These are phyloP conservation scores for Molossus alvarezi DNA, from an alignment of 2,797 vertebrate genomes.

Conservation along the genomic window DNA sequence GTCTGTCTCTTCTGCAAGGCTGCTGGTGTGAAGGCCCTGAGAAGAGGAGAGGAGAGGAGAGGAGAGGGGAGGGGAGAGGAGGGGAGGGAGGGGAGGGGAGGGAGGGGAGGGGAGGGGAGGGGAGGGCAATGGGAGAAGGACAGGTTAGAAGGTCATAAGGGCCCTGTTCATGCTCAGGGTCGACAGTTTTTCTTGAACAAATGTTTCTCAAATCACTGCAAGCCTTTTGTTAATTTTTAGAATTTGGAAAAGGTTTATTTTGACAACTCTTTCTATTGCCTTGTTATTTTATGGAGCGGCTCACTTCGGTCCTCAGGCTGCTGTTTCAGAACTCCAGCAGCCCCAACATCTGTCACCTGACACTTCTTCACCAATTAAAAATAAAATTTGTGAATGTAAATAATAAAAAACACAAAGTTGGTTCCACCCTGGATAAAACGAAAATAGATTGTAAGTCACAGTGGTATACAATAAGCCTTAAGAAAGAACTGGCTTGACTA, in stretches of 20 bases:
- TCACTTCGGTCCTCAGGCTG: neutral
- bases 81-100: too few relatives aligned
- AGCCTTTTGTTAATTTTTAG: neutral
- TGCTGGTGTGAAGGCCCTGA: neutral
- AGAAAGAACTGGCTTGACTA: neutral
- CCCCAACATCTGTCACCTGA: neutral
- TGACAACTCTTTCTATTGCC: neutral
- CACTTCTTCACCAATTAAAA: neutral
- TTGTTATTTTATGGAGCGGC: neutral
- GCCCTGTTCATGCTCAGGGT: neutral
- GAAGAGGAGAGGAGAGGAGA: too few relatives aligned
- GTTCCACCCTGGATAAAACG: neutral
- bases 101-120: too few relatives aligned
- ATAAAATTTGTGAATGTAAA: constrained; percentile 9
- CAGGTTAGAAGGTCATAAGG: neutral
- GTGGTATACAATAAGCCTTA: neutral
- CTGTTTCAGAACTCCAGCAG: neutral
- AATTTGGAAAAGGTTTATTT: neutral
- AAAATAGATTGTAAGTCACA: constrained; percentile 20
- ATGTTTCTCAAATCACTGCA: neutral
- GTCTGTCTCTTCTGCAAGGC: neutral
- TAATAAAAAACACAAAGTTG: neutral
- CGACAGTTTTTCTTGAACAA: neutral
- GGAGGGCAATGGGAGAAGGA: neutral
- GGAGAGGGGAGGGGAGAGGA: too few relatives aligned